These are phyloP conservation scores for Eurypyga helias DNA, from an alignment of 2,113 vertebrate genomes.

Conservation along the genomic window DNA sequence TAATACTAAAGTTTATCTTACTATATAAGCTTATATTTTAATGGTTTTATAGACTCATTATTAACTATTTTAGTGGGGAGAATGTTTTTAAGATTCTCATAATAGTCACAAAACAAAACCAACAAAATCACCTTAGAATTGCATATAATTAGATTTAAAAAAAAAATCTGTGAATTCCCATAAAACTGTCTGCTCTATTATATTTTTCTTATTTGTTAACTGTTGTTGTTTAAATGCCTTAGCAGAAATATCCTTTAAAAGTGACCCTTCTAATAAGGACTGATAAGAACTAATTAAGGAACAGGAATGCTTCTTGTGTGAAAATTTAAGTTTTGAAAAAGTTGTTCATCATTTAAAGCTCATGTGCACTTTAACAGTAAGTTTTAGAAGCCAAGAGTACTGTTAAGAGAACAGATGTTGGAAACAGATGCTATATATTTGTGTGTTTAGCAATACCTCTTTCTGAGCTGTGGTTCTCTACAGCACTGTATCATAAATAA, in stretches of 20 bases:
- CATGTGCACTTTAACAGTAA: neutral
- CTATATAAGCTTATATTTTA: neutral
- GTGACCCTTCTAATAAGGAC: neutral
- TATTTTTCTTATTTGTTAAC: neutral
- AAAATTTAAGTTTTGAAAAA: neutral
- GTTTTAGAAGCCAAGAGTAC: neutral
- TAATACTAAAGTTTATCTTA: neutral
- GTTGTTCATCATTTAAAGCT: neutral
- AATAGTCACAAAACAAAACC: neutral
- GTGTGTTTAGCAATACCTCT: constrained; percentile 64
- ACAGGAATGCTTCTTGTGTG: neutral
- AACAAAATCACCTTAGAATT: neutral
- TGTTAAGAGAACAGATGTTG: constrained; percentile 68
- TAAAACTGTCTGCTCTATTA: neutral
- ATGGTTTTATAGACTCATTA: neutral
- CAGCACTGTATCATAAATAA: constrained; percentile 63
- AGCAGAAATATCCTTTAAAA: neutral
- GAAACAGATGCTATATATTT: constrained; percentile 64
- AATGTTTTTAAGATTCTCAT: neutral
- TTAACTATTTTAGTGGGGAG: neutral
- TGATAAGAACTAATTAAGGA: neutral
- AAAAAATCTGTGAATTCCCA: neutral
- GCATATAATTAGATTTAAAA: neutral
- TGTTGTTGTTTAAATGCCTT: neutral
- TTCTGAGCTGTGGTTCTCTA: constrained; percentile 60